Conservation (phyloP, 2,113 vertebrate genomes). For the Hippocampus zosterae region DNA sequence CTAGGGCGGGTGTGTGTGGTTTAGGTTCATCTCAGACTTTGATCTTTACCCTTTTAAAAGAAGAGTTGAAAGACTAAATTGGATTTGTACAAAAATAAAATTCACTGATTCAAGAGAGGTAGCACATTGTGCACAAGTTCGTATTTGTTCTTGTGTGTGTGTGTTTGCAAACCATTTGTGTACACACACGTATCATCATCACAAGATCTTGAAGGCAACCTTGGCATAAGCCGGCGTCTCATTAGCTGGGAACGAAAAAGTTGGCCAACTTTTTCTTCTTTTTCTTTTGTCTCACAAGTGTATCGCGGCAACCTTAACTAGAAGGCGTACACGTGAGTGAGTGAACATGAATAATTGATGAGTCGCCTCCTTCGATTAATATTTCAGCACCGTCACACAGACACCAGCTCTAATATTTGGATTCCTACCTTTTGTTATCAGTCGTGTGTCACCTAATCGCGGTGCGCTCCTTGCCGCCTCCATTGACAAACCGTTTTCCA, state of each 20-base stretch:
- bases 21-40: not conserved
- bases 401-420: constrained; percentile 27
- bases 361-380: constrained; percentile 26
- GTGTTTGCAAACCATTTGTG: not conserved
- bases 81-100: not conserved
- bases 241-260: not conserved
- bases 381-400: constrained; percentile 32
- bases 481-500: constrained; percentile 45
- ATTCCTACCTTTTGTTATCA: constrained; percentile 17
- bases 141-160: not conserved
- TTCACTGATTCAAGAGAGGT: not conserved
- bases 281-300: not conserved
- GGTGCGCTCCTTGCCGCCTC: constrained; percentile 18
- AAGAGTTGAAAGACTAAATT: not conserved
- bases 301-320: constrained; percentile 17
- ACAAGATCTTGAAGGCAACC: not conserved
- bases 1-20: too few relatives aligned
- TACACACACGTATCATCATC: not conserved
- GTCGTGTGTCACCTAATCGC: constrained; percentile 18
- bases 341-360: constrained; percentile 28
- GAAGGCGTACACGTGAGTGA: constrained; percentile 2
- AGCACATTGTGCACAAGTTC: too few relatives aligned
- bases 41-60: not conserved
- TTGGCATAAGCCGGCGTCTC: not conserved
- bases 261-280: not conserved